These are phyloP conservation scores for Cyanistes caeruleus DNA, from an alignment of 2,113 vertebrate species.

Conservation along the genomic window DNA sequence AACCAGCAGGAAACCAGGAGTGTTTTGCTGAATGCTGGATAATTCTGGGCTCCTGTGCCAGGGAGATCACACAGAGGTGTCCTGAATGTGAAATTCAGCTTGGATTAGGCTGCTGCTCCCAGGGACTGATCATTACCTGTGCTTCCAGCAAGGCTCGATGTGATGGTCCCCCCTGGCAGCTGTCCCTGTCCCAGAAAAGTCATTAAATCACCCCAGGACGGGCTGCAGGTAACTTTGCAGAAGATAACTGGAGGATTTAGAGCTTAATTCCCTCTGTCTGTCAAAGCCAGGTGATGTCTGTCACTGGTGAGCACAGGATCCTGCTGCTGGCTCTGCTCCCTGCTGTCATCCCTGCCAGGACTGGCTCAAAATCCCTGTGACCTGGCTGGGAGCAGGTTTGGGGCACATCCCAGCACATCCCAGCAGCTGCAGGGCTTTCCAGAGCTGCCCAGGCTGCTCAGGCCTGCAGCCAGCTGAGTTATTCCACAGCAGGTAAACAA, in stretches of 20 bases:
- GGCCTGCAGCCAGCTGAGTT: rapidly evolving
- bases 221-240: background rate
- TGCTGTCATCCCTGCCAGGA: background rate
- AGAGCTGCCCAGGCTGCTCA: background rate
- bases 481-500: background rate
- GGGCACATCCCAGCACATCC: background rate
- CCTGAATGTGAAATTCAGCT: background rate
- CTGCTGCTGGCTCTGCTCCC: background rate
- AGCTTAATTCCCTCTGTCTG: background rate
- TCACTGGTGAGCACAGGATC: background rate
- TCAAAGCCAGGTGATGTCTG: background rate
- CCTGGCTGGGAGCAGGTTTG: background rate
- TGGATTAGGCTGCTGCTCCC: background rate
- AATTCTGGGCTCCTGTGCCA: background rate
- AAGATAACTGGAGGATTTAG: slow-evolving; percentile 3
- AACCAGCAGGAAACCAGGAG: background rate
- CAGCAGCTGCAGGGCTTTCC: background rate
- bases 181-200: background rate
- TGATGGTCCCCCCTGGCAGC: background rate
- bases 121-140: background rate
- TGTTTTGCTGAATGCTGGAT: background rate
- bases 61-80: background rate
- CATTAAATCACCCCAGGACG: slow-evolving; percentile 16
- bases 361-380: rapidly evolving
- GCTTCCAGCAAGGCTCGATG: background rate